Evolutionary conservation across 2,797 vertebrate genomes (phyloP).

Genomic region (Gallinago solitaria): DNA sequence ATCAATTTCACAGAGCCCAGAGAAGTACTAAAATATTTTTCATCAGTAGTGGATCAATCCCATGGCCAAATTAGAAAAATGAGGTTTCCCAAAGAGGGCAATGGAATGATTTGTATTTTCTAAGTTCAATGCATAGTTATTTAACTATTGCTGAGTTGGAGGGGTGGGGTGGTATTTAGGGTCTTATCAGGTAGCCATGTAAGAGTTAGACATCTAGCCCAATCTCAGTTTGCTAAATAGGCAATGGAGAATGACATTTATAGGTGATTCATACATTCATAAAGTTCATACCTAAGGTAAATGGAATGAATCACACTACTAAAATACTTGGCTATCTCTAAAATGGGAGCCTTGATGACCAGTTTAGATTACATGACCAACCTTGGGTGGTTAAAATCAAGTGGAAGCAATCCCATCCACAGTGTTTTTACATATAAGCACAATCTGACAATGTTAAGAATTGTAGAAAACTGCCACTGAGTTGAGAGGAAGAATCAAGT

Average conservation of each 20-base stretch:
- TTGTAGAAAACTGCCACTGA: background rate
- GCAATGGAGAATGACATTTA: background rate
- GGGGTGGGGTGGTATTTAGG: background rate
- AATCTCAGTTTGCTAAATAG: background rate
- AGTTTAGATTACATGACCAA: background rate
- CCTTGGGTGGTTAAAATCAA: background rate
- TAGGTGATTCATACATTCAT: background rate
- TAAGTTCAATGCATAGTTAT: background rate
- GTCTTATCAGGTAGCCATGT: background rate
- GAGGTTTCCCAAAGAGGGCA: background rate
- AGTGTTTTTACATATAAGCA: background rate
- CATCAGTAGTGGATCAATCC: background rate
- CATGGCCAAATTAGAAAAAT: background rate
- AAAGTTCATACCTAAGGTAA: background rate
- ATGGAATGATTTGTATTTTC: background rate
- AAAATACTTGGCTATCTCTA: background rate
- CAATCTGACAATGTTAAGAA: background rate
- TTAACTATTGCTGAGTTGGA: background rate
- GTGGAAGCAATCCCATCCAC: background rate
- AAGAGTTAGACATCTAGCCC: background rate
- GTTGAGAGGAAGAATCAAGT: background rate
- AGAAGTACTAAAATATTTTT: background rate
- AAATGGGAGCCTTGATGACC: background rate
- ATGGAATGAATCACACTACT: background rate
- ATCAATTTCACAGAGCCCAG: background rate